Base-by-base conservation (phyloP, 1,140 invertebrate genomes). In the Condylostylus longicornis region DNA sequence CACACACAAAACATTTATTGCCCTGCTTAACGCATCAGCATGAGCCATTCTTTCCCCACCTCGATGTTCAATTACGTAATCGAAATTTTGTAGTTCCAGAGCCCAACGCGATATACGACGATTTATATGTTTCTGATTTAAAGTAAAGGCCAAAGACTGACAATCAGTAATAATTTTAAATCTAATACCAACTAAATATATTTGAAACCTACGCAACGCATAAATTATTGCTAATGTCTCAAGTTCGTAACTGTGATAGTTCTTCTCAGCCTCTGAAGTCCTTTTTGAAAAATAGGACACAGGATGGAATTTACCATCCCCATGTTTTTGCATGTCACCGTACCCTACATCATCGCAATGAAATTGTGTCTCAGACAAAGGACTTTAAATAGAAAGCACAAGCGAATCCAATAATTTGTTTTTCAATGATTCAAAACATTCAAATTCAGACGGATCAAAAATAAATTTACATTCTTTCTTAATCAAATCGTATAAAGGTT, bases 191-290 rank as follows among this genome's bases (percentile, higher is more conserved):
- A 63, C 44, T 19, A 73, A 43, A 48, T 68, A 74, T 10, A 56
- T 42, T 40, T 59, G 31, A 42, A 69, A 71, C 34, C 67, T 62
- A 34, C 64, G 53, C 4, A 72, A 45, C 1, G 63, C 63, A 48
- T 54, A 54, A 5, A 69, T 50, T 9, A 71, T 60, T 0, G 67
- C 65, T 20, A 72, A 43, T 18, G 58, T 58, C 51, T 72, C 65
- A 33, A 65, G 43, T 44, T 71, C 60, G 35, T 64, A 66, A 35
- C 53, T 62, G 5, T 42, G 46, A 37, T 65, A 70, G 25, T 61
- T 61, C 12, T 27, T 46, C 49, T 71, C 65, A 12, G 47, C 38
- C 2, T 46, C 43, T 5, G 40, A 43, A 5, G 66, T 42, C 17
- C 41, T 42, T 20, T 54, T 45, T 15, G 57, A 60, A 15, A 59